Evolutionary conservation across 2,888 invertebrate genomes (phyloP).

Genomic region (Gastracanthus pulcherrimus): DNA sequence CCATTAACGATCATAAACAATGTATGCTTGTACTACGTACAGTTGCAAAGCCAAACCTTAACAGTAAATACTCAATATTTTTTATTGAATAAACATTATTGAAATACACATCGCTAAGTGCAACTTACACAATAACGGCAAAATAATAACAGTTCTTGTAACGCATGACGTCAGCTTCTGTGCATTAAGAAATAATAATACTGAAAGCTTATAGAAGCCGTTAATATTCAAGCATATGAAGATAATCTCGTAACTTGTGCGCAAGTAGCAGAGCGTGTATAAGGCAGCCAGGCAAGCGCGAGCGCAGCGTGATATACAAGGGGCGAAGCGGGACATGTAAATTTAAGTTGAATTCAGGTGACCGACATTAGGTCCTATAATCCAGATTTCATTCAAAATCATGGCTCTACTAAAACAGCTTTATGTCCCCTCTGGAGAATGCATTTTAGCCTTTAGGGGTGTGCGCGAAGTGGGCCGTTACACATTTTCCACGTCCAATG

Average conservation of each 20-base stretch:
- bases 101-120: no score
- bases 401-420: conserved; percentile 6
- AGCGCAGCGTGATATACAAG: background rate
- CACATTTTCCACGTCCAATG: background rate
- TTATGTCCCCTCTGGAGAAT: background rate
- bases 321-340: background rate
- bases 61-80: no score
- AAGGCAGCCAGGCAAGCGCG: background rate
- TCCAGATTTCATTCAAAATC: conserved; percentile 16
- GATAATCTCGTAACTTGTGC: background rate
- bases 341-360: background rate
- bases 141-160: background rate
- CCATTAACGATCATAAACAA: no score
- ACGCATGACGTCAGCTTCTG: background rate
- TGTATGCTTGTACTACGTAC: no score
- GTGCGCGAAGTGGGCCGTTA: background rate
- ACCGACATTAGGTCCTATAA: conserved; percentile 1
- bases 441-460: background rate
- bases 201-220: background rate
- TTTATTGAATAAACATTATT: background rate
- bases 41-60: no score
- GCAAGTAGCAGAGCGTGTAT: background rate
- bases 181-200: background rate
- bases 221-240: background rate
- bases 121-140: no score